Evolutionary conservation across 2,797 vertebrate species (phyloP).

Genomic region (Sus cebifrons): DNA sequence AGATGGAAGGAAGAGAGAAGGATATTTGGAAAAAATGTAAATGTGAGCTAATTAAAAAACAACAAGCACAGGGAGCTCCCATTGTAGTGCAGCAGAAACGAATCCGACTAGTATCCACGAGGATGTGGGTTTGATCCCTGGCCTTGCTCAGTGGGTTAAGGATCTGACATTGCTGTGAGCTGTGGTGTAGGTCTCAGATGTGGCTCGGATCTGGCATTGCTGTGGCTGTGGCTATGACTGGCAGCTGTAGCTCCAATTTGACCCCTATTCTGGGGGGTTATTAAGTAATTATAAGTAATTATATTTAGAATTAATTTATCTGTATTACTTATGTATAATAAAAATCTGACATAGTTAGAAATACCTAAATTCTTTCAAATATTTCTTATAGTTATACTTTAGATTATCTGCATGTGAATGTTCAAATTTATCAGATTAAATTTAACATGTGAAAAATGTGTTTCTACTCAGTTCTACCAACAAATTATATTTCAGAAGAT

Average conservation of each 20-base stretch:
- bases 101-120: too few species aligned
- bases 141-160: too few species aligned
- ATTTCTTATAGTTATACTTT: neutral
- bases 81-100: too few species aligned
- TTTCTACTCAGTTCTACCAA: neutral
- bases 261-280: neutral
- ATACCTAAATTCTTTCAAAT: neutral
- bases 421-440: constrained; percentile 24
- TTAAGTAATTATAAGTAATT: constrained; percentile 9
- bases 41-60: neutral
- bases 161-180: too few species aligned
- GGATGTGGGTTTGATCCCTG: too few species aligned
- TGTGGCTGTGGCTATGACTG: too few species aligned
- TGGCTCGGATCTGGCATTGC: too few species aligned
- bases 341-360: neutral
- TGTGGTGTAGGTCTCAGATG: too few species aligned
- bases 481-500: neutral
- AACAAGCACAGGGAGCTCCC: neutral
- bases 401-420: neutral
- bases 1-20: neutral
- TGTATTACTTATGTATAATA: neutral
- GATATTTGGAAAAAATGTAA: neutral
- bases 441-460: neutral
- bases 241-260: too few species aligned
- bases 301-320: neutral